These are phyloP conservation scores for Diarsia dahlii DNA, from an alignment of 2,888 invertebrate genomes.

Conservation along the genomic window DNA sequence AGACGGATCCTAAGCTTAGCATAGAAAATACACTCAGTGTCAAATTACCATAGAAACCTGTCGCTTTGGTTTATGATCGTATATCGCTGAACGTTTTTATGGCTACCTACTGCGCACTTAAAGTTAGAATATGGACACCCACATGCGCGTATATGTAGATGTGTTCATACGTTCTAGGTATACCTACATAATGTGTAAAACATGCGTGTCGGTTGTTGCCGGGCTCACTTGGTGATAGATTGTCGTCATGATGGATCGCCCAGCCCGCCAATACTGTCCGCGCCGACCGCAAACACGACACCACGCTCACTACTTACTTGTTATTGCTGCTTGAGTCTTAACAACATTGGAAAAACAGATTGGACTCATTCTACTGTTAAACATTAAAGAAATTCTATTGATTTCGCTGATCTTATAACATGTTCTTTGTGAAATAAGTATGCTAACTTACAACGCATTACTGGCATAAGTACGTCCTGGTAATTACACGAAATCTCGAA, in stretches of 20 bases:
- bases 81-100: conserved; percentile 62
- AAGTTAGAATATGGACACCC: conserved; percentile 52
- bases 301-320: conserved; percentile 66
- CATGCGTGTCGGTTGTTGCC: conserved; percentile 65
- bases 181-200: conserved; percentile 62
- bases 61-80: conserved; percentile 64
- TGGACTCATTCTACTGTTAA: conserved; percentile 40
- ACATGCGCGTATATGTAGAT: conserved; percentile 51
- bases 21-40: conserved; percentile 61
- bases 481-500: conserved; percentile 63
- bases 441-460: conserved; percentile 28
- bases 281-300: conserved; percentile 78
- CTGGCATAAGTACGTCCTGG: conserved; percentile 36
- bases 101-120: conserved; percentile 53
- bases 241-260: conserved; percentile 83
- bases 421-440: background rate
- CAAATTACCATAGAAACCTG: conserved; percentile 66
- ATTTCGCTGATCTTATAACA: conserved; percentile 21
- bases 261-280: conserved; percentile 71
- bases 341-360: conserved; percentile 60
- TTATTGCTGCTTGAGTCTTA: conserved; percentile 66
- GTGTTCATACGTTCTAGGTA: conserved; percentile 19
- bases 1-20: conserved; percentile 54
- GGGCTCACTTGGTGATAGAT: conserved; percentile 79
- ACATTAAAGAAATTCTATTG: conserved; percentile 31